These are phyloP conservation scores for Dissostichus mawsoni DNA, from an alignment of 2,113 vertebrate species.

Conservation along the genomic window DNA sequence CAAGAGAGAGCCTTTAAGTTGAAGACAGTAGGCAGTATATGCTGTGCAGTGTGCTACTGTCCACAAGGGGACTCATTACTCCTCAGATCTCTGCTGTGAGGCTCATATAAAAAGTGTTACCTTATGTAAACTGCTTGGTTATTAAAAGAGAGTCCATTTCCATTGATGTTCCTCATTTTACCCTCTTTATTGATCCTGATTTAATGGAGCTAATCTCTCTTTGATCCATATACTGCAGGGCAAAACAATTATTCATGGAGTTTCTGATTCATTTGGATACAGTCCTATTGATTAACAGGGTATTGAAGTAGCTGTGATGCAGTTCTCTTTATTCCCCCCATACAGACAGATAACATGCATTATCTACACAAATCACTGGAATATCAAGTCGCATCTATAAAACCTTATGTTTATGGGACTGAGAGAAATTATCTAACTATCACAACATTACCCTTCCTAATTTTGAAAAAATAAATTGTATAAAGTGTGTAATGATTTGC, in stretches of 20 bases:
- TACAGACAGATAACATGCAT: neutral
- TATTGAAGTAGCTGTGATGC: neutral
- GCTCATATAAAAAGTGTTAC: slow-evolving; percentile 21
- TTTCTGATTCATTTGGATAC: slow-evolving; percentile 1
- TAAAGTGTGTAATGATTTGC: neutral
- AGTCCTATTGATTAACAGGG: neutral
- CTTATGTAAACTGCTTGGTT: slow-evolving; percentile 25
- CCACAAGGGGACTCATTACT: slow-evolving; percentile 60
- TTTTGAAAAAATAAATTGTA: neutral
- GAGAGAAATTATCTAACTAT: neutral
- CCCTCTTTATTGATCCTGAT: slow-evolving; percentile 16
- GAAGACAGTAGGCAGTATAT: slow-evolving; percentile 1
- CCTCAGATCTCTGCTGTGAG: slow-evolving; percentile 21
- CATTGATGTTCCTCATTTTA: slow-evolving; percentile 9
- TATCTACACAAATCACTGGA: neutral
- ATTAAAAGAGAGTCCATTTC: slow-evolving; percentile 23
- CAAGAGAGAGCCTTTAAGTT: neutral
- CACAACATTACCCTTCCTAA: neutral
- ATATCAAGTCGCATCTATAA: neutral
- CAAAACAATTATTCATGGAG: neutral
- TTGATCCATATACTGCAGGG: slow-evolving; percentile 10
- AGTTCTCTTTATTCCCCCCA: neutral
- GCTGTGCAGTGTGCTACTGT: slow-evolving; percentile 12
- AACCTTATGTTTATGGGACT: neutral
- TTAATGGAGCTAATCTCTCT: neutral